A percentile compares a stretch with the other conserved stretches of the same genome.
phyloP scores from a whole-genome alignment of 2,113 vertebrate genomes.

The Stegostoma tigrinum region DNA sequence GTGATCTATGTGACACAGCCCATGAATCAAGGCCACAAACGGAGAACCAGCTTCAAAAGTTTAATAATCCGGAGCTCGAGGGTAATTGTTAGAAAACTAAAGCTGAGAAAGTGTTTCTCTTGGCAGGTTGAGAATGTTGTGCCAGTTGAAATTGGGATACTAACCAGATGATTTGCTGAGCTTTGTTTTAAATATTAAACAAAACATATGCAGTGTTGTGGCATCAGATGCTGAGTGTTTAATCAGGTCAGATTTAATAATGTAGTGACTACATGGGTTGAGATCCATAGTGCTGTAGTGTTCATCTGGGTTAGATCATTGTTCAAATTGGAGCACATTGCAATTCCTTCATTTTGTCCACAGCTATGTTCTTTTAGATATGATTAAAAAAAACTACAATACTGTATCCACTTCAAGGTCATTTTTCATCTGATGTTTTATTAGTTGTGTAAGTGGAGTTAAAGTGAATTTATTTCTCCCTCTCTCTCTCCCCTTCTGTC shows the following conservation, averaged over 20 bases:
- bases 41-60: not conserved
- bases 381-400: not conserved
- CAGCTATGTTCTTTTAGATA: not conserved
- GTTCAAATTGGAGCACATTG: not conserved
- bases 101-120: not conserved
- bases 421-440: slow-evolving; percentile 11
- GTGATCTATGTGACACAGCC: not conserved
- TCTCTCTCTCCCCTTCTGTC: not conserved
- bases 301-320: not conserved
- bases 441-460: not conserved
- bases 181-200: not conserved
- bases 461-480: not conserved
- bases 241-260: slow-evolving; percentile 18
- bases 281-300: not conserved
- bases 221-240: not conserved
- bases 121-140: not conserved
- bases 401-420: not conserved
- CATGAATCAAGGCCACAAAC: not conserved
- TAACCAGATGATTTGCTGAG: not conserved
- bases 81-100: not conserved
- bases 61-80: not conserved
- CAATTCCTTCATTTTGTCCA: not conserved
- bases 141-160: not conserved
- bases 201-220: not conserved
- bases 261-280: not conserved